Evolutionary conservation across 1,140 invertebrate genomes (phyloP).

Genomic region (Hydropsyche tenuis): DNA sequence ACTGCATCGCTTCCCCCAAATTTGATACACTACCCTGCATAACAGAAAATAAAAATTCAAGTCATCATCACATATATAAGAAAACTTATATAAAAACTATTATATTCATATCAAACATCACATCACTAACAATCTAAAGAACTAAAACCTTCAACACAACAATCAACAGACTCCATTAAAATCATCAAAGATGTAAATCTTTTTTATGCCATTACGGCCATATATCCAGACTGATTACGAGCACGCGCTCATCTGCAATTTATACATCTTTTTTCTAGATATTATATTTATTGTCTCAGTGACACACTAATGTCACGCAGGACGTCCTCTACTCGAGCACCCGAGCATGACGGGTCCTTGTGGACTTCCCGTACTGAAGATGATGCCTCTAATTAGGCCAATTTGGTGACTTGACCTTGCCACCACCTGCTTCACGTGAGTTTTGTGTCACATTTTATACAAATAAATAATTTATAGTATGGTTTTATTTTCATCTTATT

Average conservation of each 20-base stretch:
- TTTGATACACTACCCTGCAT: constrained; percentile 75
- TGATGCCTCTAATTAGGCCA: constrained; percentile 32
- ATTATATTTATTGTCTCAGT: constrained; percentile 17
- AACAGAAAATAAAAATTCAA: constrained; percentile 28
- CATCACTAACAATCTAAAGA: no score
- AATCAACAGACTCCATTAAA: background rate
- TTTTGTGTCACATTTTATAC: no score
- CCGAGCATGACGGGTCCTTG: constrained; percentile 36
- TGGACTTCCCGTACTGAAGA: constrained; percentile 32
- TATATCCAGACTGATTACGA: background rate
- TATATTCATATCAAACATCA: background rate
- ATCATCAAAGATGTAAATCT: constrained; percentile 1
- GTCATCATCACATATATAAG: background rate
- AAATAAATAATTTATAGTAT: no score
- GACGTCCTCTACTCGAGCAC: constrained; percentile 21
- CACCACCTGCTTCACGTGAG: background rate
- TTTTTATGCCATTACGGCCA: background rate
- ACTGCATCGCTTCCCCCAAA: constrained; percentile 71
- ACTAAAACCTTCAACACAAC: background rate
- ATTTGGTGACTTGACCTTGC: constrained; percentile 30
- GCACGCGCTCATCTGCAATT: constrained; percentile 11
- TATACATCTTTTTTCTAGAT: background rate
- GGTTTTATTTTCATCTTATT: no score
- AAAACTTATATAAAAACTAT: background rate
- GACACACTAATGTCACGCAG: constrained; percentile 33